Evolutionary conservation across 2,113 vertebrate genomes (phyloP), one percentile per base, ranked within the genome.

Genomic region (Pterophyllum scalare): DNA sequence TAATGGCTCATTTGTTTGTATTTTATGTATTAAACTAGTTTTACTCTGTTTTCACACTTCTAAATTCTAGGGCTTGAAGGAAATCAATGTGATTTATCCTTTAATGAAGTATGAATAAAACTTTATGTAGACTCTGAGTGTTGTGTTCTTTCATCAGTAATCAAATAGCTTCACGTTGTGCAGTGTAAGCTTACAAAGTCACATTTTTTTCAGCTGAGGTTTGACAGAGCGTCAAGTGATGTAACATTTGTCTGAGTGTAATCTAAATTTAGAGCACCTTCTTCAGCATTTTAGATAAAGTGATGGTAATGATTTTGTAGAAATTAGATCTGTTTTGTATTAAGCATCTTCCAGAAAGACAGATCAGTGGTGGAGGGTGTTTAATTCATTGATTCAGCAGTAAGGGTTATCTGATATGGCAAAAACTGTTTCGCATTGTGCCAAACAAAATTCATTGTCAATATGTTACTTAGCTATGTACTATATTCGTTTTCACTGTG

Each of bases 91-190:
- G 75, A 22, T 78, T 87, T 31, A 62, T 54, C 22, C 75, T 84
- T 90, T 26, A 52, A 79, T 54, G 13, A 26, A 75, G 65, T 15
- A 38, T 81, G 52, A 92, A 90, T 92, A 91, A 92, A 93, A 65
- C 22, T 35, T 17, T 67, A 67, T 31, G 24, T 19, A 14, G 46
- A 72, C 46, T 35, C 57, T 35, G 76, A 17, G 8, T 64, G 7
- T 61, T 77, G 33, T 40, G 17, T 60, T 8, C 8, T 46, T 72
- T 72, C 10, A 28, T 49, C 43, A 49, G 24, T 20, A 20, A 70
- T 49, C 65, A 49, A 31, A 52, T 31, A 7, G 26, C 49, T 72
- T 52, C 19, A 19, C 52, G 46, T 14, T 49, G 17, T 72, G 43
- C 43, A 70, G 13, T 49, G 24, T 20, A 49, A 20, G 15, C 10